These are phyloP conservation scores for Lagopus muta DNA, from an alignment of 2,113 vertebrate species.

Conservation along the genomic window DNA sequence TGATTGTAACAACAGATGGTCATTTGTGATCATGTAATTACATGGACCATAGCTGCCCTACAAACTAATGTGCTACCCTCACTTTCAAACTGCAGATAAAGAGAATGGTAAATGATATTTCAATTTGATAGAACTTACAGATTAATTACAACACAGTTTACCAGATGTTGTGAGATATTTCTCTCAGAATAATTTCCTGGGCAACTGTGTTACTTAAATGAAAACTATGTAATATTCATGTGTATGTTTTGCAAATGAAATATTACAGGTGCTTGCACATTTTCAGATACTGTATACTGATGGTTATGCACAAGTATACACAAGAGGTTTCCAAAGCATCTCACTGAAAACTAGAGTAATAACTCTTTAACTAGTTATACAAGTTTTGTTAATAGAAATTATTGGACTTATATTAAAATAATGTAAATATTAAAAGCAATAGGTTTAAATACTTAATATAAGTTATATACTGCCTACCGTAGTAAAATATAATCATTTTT, in stretches of 20 bases:
- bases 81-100: slow-evolving; percentile 34
- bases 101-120: slow-evolving; percentile 7
- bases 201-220: background rate
- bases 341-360: background rate
- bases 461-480: background rate
- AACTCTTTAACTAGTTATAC: background rate
- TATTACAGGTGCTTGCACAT: background rate
- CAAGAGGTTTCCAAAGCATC: background rate
- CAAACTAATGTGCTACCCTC: slow-evolving; percentile 28
- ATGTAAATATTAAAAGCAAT: background rate
- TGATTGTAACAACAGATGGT: slow-evolving; percentile 52
- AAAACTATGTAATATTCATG: background rate
- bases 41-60: background rate
- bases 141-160: background rate
- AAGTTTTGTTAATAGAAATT: background rate
- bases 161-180: background rate
- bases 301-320: background rate
- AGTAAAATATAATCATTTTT: background rate
- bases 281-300: background rate
- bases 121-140: background rate
- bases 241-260: background rate
- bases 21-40: slow-evolving; percentile 56
- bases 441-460: background rate
- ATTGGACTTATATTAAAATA: background rate
- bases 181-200: background rate